Evolutionary conservation across 1,140 invertebrate species (phyloP), one percentile per base, ranked within the genome.

Genomic region (Schmidtea mediterranea): DNA sequence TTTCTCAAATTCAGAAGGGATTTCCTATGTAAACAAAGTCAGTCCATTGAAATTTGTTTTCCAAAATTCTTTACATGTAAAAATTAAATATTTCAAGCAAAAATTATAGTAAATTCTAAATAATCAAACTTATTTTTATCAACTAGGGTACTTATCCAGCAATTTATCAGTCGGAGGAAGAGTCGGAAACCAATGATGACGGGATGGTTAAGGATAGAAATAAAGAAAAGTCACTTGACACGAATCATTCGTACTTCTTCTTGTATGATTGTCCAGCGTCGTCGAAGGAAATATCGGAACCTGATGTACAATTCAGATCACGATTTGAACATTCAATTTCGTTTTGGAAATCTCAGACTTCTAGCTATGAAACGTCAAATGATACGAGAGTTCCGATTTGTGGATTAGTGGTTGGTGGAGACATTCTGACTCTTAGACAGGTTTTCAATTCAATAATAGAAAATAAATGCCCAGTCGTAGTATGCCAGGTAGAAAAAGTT

Each of bases 201-300:
- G 26, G 10, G 26, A 32, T 32, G 10, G 5, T 6, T 32, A 32
- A 32, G 26, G 26, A 32, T 32, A 32, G 10, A 32, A 32, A 32
- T 15, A 32, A 48, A 22, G 51, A 58, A 39, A 55, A 54, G 3
- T 59, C 60, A n/a, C 56, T 70, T 2, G 65, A 69, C 56, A 62
- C 62, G 1, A 67, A 69, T 52, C 69, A 70, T 54, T 59, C 67
- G 1, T 67, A 70, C 52, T 70, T 70, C 52, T 62, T 70, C 13
- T 52, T 70, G 40, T 63, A 69, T 9, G 69, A 70, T 53, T 60
- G 69, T 55, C 65, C 65, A 0, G 61, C 59, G 5, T 6, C n/a
- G 3, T 40, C 36, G 5, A 48, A 48, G 15, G 22, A 21, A 5
- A 45, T 45, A 3, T 12, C 18, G 6, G 43, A 45, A 24, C 15